These are phyloP conservation scores for Corythornis vintsioides DNA, from an alignment of 2,113 vertebrate genomes.

Conservation along the genomic window DNA sequence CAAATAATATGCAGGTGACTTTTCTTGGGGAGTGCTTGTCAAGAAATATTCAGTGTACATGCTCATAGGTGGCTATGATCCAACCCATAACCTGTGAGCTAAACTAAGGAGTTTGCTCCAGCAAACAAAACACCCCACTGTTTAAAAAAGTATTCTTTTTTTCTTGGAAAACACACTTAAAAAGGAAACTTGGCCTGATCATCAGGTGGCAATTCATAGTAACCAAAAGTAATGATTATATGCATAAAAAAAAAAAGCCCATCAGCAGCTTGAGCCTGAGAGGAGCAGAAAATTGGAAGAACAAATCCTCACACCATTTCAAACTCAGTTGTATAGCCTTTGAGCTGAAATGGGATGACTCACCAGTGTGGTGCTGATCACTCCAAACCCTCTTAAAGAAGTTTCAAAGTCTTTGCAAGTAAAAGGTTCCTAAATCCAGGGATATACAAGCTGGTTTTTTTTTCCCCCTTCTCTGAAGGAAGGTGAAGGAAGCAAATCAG, in stretches of 20 bases:
- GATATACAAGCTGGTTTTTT: not conserved
- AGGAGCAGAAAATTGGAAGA: not conserved
- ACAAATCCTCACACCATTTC: not conserved
- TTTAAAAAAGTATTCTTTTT: not conserved
- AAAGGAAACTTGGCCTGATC: not conserved
- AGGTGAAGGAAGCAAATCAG: constrained; percentile 1
- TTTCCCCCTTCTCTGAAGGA: not conserved
- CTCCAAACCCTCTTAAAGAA: not conserved
- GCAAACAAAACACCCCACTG: accelerated
- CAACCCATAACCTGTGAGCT: not conserved
- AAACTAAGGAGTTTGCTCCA: not conserved
- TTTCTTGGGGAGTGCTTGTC: not conserved
- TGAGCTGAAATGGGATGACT: constrained; percentile 7
- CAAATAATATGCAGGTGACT: not conserved
- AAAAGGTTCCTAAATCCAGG: not conserved
- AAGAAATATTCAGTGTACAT: accelerated
- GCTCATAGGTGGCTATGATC: not conserved
- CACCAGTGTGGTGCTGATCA: not conserved
- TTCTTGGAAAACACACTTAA: no score
- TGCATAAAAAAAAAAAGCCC: not conserved
- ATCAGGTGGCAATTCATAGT: not conserved
- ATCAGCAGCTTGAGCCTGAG: not conserved
- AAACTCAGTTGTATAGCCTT: not conserved
- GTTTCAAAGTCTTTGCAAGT: not conserved
- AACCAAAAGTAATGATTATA: not conserved